Percentiles rank a stretch among this genome's conserved stretches.
Conservation (phyloP, 2,888 invertebrate genomes). For the Amitus sp. region DNA sequence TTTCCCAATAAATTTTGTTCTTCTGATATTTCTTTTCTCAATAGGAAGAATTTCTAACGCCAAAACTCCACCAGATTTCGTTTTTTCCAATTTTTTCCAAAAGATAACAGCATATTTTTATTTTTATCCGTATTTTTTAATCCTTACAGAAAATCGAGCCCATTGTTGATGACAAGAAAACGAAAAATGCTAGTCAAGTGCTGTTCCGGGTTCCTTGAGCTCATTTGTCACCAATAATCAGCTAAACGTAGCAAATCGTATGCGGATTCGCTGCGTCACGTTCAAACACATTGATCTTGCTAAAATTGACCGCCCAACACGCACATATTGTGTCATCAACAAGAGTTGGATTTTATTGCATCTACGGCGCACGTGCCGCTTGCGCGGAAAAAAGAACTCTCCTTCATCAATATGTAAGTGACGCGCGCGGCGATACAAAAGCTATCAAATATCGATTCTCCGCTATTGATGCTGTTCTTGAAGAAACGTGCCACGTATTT, state of each 20-base stretch:
- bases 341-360: constrained; percentile 11
- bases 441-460: constrained; percentile 34
- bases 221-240: constrained; percentile 5
- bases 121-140: too few species aligned
- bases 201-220: not conserved
- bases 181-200: not conserved
- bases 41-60: too few species aligned
- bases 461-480: constrained; percentile 29
- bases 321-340: constrained; percentile 22
- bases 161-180: too few species aligned
- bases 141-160: not conserved
- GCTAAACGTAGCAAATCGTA: not conserved
- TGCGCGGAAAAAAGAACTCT: constrained; percentile 11
- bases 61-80: too few species aligned
- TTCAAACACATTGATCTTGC: constrained; percentile 3
- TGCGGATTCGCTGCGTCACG: constrained; percentile 3
- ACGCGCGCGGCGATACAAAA: constrained; percentile 26
- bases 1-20: too few species aligned
- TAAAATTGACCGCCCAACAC: constrained; percentile 20
- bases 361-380: constrained; percentile 1
- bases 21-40: too few species aligned
- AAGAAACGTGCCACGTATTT: constrained; percentile 21
- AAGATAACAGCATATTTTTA: too few species aligned
- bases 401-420: constrained; percentile 34
- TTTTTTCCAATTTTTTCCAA: too few species aligned